phyloP scores from a whole-genome alignment of 2,888 invertebrate genomes.

The Saturnia pavonia region DNA sequence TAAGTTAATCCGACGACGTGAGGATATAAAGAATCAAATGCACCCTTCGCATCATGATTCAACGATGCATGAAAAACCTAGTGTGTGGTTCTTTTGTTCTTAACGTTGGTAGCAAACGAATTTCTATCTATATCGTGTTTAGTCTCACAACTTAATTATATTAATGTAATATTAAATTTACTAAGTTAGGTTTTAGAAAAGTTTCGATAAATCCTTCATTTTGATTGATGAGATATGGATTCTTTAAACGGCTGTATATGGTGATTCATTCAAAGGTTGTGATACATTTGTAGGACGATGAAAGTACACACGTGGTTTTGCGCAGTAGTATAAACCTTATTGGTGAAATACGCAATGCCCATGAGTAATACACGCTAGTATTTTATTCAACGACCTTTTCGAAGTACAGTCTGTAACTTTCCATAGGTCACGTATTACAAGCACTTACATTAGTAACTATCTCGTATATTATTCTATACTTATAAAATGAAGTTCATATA shows the following conservation, averaged over 20 bases:
- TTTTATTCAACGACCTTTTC: slow-evolving; percentile 8
- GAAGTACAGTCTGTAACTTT: slow-evolving; percentile 22
- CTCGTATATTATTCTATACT: slow-evolving; percentile 23
- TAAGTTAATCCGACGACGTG: not conserved
- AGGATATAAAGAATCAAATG: not conserved
- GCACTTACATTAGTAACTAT: slow-evolving; percentile 25
- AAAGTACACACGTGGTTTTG: not conserved
- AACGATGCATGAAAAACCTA: not conserved
- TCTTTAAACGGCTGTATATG: not conserved
- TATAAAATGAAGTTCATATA: slow-evolving; percentile 25
- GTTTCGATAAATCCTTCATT: not conserved
- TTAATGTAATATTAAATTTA: not conserved
- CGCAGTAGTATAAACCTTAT: not conserved
- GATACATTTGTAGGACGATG: not conserved
- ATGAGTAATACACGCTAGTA: not conserved
- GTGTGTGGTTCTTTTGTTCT: not conserved
- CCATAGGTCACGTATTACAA: slow-evolving; percentile 21
- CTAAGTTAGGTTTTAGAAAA: not conserved
- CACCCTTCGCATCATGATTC: not conserved
- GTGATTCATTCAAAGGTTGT: slow-evolving; percentile 2
- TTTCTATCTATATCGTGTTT: not conserved
- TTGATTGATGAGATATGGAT: not conserved
- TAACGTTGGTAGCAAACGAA: not conserved
- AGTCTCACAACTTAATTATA: not conserved
- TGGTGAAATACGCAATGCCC: not conserved